Evolutionary conservation across 2,797 vertebrate species (phyloP), one percentile per base, ranked within the genome.

Genomic region (Echeneis naucrates): DNA sequence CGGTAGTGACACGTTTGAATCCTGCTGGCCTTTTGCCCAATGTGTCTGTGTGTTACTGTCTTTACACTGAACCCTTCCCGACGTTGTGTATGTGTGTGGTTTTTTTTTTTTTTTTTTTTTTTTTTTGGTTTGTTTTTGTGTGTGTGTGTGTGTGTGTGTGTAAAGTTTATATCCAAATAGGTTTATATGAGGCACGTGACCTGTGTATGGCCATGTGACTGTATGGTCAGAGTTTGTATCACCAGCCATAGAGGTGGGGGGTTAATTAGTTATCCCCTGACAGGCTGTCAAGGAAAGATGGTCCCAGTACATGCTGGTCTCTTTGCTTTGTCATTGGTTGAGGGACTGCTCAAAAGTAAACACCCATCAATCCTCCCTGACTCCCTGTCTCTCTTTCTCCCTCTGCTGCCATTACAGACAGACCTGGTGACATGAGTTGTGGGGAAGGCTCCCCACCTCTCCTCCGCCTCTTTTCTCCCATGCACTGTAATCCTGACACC

Each of bases 311-410:
- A 77, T 57, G 70, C 68, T 65, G 79, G 53, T 68, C 55, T 74
- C 51, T 67, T 72, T 74, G 81, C 56, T 67, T 72, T 70, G 69
- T 81, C 76, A 86, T 86, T 92, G 83, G 82, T 75, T 52, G 64
- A 85, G 73, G 87, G 68, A 67, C 77, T 80, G 74, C 83, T 85
- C 85, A 88, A 90, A 90, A 87, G 87, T 88, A 89, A 93, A 91
- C 80, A 74, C 69, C 76, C 89, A 87, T 94, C 90, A 92, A 82
- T 91, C 88, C 82, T 84, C 60, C 51, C 69, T 56, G 70, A 62
- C 80, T 78, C 77, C 72, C 78, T 75, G 56, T 88, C 80, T 70
- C 61, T 30, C 64, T 69, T 64, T 63, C 64, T 64, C 73, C 54
- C 67, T 50, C 50, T 50, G 67, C 65, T 78, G 56, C 86, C 78